Evolutionary conservation across 2,888 invertebrate species (phyloP), one percentile per base, ranked within the genome.

Genomic region (Nudaria mundana): DNA sequence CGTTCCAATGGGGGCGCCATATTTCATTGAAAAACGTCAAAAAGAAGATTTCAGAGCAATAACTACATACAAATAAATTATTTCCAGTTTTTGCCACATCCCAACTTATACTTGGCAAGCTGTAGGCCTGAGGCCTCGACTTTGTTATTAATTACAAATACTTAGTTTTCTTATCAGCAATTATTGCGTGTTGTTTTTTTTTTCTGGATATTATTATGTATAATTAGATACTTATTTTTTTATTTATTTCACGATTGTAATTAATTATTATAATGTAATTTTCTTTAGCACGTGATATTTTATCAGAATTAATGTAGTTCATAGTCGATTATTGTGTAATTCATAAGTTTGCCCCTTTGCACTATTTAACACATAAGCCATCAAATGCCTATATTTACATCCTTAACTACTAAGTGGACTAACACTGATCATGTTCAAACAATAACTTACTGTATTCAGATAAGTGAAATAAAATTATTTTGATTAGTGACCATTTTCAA

Each of bases 221-320:
- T 31, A 11, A n/a, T n/a, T n/a, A n/a, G n/a, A n/a, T n/a, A n/a
- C n/a, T n/a, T n/a, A n/a, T n/a, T n/a, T n/a, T n/a, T 31, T 31
- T 35, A 29, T 32, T 49, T 57, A 55, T 55, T 57, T 53, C 25
- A 43, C 39, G 37, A 30, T 42, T 22, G 30, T 46, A 44, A 55
- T 35, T 43, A 39, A 49, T 41, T 11, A 20, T 52, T 32, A 41
- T 30, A 31, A 12, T 22, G 37, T 26, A 57, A 22, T 32, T 41
- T 39, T 12, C 29, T 38, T 32, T 32, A 28, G 15, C 37, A 10
- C 1, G 45, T 48, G 38, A 25, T 24, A 44, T 41, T 48, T 42
- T 57, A 33, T 22, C 34, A 40, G 25, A 33, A 39, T 42, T n/a
- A n/a, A 35, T 32, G 32, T 58, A 58, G 48, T n/a, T n/a, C n/a